phyloP scores from a whole-genome alignment of 2,888 invertebrate genomes.

The Tachystola acroxantha region DNA sequence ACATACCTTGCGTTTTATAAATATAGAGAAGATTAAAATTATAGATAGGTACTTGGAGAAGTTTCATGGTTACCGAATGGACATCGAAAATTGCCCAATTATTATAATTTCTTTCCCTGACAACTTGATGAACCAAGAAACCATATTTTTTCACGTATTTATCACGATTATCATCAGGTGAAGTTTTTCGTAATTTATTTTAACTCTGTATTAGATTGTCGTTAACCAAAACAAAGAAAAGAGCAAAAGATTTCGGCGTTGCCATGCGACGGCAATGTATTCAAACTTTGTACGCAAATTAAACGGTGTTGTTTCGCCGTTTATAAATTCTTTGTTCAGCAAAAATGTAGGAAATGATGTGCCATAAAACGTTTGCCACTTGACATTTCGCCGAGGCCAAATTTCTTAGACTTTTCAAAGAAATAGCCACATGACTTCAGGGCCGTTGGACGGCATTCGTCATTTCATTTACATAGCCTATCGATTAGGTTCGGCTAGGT shows the following conservation, averaged over 20 bases:
- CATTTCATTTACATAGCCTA: conserved; percentile 23
- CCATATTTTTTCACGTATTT: too few relatives aligned
- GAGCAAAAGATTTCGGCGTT: conserved; percentile 2
- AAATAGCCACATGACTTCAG: conserved; percentile 16
- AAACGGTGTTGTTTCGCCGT: not conserved
- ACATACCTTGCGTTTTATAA: too few relatives aligned
- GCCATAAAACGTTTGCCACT: conserved; percentile 8
- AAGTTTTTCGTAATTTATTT: too few relatives aligned
- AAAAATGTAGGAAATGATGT: not conserved
- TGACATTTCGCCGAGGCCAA: conserved; percentile 15
- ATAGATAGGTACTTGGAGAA: too few relatives aligned
- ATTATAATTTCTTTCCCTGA: too few relatives aligned
- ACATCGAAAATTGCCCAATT: too few relatives aligned
- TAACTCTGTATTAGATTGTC: too few relatives aligned
- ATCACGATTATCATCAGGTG: too few relatives aligned
- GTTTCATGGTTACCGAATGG: too few relatives aligned
- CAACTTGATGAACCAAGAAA: too few relatives aligned
- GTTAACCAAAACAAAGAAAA: conserved; percentile 2
- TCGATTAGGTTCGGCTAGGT: conserved; percentile 27
- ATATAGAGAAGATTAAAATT: too few relatives aligned
- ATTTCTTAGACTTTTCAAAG: not conserved
- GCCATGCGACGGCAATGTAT: conserved; percentile 8
- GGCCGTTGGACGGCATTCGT: conserved; percentile 18
- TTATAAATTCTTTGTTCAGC: not conserved
- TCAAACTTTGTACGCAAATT: conserved; percentile 7